Evolutionary conservation across 1,140 invertebrate species (phyloP).

Genomic region (Cydia splendana): DNA sequence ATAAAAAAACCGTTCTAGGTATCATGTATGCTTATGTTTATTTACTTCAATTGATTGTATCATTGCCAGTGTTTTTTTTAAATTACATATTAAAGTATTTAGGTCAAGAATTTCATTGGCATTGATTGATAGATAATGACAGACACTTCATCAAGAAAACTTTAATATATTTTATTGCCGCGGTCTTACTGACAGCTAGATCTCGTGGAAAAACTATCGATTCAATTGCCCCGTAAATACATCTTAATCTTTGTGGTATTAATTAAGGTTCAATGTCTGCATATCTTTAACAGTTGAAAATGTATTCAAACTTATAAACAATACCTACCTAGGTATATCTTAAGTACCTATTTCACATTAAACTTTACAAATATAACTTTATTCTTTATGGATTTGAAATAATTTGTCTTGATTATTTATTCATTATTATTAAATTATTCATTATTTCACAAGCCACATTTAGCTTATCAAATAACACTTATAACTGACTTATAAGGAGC

Average conservation of each 20-base stretch:
- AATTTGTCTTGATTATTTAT: not conserved
- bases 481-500: too few species aligned
- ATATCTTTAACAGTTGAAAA: not conserved
- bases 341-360: too few species aligned
- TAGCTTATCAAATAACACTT: too few species aligned
- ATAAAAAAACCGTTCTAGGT: too few species aligned
- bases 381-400: not conserved
- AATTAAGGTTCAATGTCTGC: not conserved
- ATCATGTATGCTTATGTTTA: too few species aligned
- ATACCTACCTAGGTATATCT: too few species aligned
- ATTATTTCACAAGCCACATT: not conserved
- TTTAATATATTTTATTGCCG: conserved; percentile 5
- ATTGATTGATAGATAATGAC: conserved; percentile 34
- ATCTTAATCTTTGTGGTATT: too few species aligned
- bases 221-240: not conserved
- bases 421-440: too few species aligned
- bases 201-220: not conserved
- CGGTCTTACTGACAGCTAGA: not conserved
- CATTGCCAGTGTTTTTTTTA: conserved; percentile 2
- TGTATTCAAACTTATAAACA: too few species aligned
- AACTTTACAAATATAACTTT: not conserved
- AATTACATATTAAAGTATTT: conserved; percentile 14
- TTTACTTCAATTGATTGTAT: too few species aligned
- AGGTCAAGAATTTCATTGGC: conserved; percentile 36
- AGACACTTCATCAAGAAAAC: conserved; percentile 1